Percentiles rank a stretch among this genome's conserved stretches.
Evolutionary conservation across 1,140 invertebrate genomes (phyloP).

Genomic region (Asobara japonica): DNA sequence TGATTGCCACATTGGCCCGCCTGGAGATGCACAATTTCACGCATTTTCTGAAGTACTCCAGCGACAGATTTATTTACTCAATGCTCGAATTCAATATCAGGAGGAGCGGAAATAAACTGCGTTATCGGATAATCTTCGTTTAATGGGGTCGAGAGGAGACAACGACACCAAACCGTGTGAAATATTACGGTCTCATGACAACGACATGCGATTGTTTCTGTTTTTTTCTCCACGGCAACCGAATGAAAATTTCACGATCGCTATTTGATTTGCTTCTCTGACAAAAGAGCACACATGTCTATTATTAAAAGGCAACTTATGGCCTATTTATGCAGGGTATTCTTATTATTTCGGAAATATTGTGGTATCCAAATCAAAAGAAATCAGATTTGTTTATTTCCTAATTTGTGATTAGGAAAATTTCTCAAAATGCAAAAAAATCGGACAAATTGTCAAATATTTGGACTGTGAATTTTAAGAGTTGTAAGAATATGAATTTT

Average conservation of each 20-base stretch:
- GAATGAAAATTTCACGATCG: neutral
- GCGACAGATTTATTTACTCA: neutral
- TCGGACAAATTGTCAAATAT: no score
- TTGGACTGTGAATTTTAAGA: no score
- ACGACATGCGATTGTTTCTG: slow-evolving; percentile 12
- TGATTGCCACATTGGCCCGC: slow-evolving; percentile 94
- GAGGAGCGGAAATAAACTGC: neutral
- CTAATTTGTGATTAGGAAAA: no score
- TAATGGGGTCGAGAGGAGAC: neutral
- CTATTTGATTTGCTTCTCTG: neutral
- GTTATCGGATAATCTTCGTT: neutral
- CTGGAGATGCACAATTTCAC: slow-evolving; percentile 93
- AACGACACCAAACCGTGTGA: slow-evolving; percentile 4
- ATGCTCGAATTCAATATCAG: neutral
- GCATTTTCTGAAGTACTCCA: slow-evolving; percentile 71
- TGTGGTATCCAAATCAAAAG: no score
- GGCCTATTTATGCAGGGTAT: no score
- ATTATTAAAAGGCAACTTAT: no score
- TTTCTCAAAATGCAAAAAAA: no score
- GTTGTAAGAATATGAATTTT: no score
- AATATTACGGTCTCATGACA: neutral
- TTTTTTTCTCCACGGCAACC: slow-evolving; percentile 31
- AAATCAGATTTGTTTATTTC: no score
- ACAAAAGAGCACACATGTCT: neutral
- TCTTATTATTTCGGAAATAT: no score